Base-by-base conservation (phyloP, 2,888 invertebrate genomes). In the Gymnoscelis rufifasciata region DNA sequence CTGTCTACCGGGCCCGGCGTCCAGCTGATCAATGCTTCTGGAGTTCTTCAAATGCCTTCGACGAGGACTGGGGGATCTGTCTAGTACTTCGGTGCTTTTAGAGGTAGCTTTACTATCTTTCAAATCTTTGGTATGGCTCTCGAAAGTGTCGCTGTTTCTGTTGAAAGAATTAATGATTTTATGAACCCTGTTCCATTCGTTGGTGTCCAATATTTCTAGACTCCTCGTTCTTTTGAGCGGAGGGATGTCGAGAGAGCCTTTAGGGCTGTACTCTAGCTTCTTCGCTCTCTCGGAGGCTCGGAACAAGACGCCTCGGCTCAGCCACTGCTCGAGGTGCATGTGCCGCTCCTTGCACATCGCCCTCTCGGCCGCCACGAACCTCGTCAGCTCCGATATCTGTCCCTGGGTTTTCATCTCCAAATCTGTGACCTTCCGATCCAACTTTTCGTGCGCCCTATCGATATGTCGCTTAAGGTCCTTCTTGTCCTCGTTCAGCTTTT, bases 371-470 rank as follows among this genome's bases (percentile, higher is more conserved):
- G 91, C 91, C 1, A 93, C 90, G 47, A 91, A 90, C 59, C 92
- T 90, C 0, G 93, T 92, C 41, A 94, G 68, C 54, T 93, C 91
- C 2, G 93, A 91, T 59, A 94, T 91, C 69, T 93, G 92, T 10
- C 92, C 92, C 62, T 92, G 91, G 0, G 94, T 94, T 56, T 91
- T 90, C 66, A 92, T 90, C 66, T 95, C 94, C 42, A 95, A 80
- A 60, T 93, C 93, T 3, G 94, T 93, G 0, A 97, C 95, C 63
- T 95, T 93, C 57, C 94, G 92, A 52, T 95, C 94, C 35, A 97
- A 76, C 54, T 92, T 91, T 52, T 94, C 93, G 67, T 95, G 95
- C 0, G 95, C 94, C 64, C 92, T 90, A 65, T 94, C 93, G 24
- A 96, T 93, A 60, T 92, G 92, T 48, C 92, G 91, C 73, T 96